Base-by-base conservation (phyloP, 2,113 vertebrate species). In the Bungarus multicinctus region DNA sequence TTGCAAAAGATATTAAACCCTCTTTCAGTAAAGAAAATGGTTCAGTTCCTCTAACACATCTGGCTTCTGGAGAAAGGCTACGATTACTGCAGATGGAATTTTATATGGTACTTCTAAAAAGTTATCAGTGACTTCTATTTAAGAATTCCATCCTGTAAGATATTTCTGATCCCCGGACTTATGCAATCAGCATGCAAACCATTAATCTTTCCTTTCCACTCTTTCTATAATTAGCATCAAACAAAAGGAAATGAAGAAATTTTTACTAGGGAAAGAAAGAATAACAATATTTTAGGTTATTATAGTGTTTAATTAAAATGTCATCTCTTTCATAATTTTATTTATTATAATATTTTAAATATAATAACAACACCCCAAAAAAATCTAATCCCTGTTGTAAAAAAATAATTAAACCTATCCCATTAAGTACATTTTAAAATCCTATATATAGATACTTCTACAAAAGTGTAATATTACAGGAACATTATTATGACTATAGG, bases 81-180 rank as follows among this genome's bases (percentile, higher is more conserved):
- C 93, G 53, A 92, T 47, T 86, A 87, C 25, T 85, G 88, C 87
- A 96, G 74, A 95, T 52, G 23, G 54, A 87, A 30, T 94, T 89
- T 18, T 25, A 45, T 18, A 43, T 54, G 10, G 18, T 81, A 81
- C 7, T 81, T 81, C 94, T 57, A 23, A 88, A 87, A 91, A n/a
- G 18, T 81, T 89, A 91, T 89, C 64, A 57, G 25, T 50, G 55
- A 34, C 47, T 88, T 2, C 53, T 89, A 27, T 4, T 89, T 86
- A 47, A 16, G 2, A 81, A 55, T 50, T 92, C 87, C 0, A 3
- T 11, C 89, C 30, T 50, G 18, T 43, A 60, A 34, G n/a, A 91
- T 3, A 5, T 92, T 85, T 91, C 22, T 22, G 10, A 55, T 94
- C 93, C 89, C n/a, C 87, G 52, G 30, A 86, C 2, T 89, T 93